Percentiles rank a stretch among this genome's conserved stretches.
These are phyloP conservation scores for Chrysolina oricalcia DNA, from an alignment of 2,888 invertebrate species.

Conservation along the genomic window DNA sequence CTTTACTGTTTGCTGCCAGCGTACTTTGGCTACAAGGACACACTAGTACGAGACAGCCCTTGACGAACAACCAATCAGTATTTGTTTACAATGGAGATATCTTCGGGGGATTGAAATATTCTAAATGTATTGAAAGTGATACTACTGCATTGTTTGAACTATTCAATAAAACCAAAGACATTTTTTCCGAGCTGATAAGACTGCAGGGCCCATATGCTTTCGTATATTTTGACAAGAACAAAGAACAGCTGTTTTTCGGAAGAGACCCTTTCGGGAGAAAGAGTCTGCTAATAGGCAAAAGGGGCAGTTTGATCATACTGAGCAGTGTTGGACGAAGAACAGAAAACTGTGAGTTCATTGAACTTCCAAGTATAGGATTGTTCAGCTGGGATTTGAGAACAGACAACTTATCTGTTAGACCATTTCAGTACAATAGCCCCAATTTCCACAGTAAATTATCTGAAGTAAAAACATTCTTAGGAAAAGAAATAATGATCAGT, in stretches of 20 bases:
- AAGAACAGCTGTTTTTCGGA: constrained; percentile 82
- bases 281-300: constrained; percentile 81
- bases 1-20: constrained; percentile 70
- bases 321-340: constrained; percentile 76
- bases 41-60: constrained; percentile 79
- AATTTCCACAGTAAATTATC: constrained; percentile 66
- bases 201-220: constrained; percentile 90
- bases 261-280: constrained; percentile 91
- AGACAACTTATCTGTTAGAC: constrained; percentile 68
- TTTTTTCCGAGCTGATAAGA: constrained; percentile 61
- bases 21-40: constrained; percentile 92
- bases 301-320: constrained; percentile 68
- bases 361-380: constrained; percentile 79
- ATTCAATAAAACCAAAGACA: constrained; percentile 63
- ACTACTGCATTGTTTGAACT: constrained; percentile 73
- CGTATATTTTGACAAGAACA: constrained; percentile 80
- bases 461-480: constrained; percentile 66
- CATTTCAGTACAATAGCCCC: constrained; percentile 69
- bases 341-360: constrained; percentile 73
- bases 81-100: constrained; percentile 94
- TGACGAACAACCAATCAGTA: constrained; percentile 76
- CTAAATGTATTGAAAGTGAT: constrained; percentile 69
- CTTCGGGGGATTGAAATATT: constrained; percentile 74
- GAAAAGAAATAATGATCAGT: constrained; percentile 59
- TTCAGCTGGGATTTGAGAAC: constrained; percentile 73